Evolutionary conservation across 2,888 invertebrate species (phyloP), one percentile per base, ranked within the genome.

Genomic region (Leucoptera coffeella): DNA sequence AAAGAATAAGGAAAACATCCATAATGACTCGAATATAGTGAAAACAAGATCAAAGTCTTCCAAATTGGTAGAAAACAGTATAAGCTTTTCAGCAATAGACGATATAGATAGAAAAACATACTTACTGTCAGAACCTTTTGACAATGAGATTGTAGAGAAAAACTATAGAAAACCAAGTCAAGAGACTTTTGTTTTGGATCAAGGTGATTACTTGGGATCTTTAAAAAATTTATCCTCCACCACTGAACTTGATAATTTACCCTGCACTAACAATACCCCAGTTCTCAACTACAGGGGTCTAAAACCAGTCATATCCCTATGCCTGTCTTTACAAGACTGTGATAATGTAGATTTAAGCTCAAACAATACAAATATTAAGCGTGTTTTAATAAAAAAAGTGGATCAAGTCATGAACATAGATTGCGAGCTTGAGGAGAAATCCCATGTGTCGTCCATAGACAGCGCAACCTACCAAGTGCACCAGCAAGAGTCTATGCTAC

Each of bases 371-470:
- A 43, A 40, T 32, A 44, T 61, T 11, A 57, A 50, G 34, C 45
- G 47, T 34, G 35, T 62, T 12, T 30, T 30, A 19, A 31, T 60
- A 10, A 35, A 42, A 10, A 39, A 43, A 29, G 36, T 41, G 11
- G 32, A 51, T 31, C 40, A 43, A n/a, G 29, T 41, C 13, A 42
- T 47, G 4, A 41, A 40, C 29, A 37, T 61, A 26, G 45, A 57
- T 30, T 64, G 60, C 35, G 50, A 57, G 33, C 27, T 64, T 2
- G 21, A 45, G 6, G 57, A 58, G 39, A 37, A 35, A 12, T 47
- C 49, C 2, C 38, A 43, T 27, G 25, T 41, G 22, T 54, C 52
- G 13, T 37, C 39, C 23, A 8, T 5, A 14, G 50, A 46, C 23
- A 15, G 12, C 14, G 3, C 12, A 3, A 11, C n/a, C n/a, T n/a